Evolutionary conservation across 2,888 invertebrate species (phyloP).

Genomic region (Keiferia lycopersicella): DNA sequence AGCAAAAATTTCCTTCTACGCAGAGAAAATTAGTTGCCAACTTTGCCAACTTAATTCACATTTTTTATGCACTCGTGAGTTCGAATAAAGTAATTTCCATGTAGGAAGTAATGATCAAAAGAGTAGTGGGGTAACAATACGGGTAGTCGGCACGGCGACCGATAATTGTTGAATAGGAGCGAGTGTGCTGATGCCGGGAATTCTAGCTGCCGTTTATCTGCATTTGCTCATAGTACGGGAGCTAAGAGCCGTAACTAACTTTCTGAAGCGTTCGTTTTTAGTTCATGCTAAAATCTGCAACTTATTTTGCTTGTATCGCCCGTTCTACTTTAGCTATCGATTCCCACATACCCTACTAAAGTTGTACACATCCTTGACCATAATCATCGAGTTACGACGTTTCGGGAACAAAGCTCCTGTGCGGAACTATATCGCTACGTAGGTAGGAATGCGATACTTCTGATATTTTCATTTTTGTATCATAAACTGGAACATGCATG

Average conservation of each 20-base stretch:
- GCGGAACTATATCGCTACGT: no score
- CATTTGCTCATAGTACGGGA: not conserved
- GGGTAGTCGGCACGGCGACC: slow-evolving; percentile 10
- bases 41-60: not conserved
- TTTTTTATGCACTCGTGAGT: not conserved
- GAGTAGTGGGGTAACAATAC: not conserved
- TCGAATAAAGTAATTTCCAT: slow-evolving; percentile 7
- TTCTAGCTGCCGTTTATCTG: slow-evolving; percentile 1
- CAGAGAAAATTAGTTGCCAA: not conserved
- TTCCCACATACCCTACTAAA: no score
- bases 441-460: no score
- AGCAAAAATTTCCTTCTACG: not conserved
- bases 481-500: no score
- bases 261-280: no score
- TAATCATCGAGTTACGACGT: no score
- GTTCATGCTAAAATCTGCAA: no score
- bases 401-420: no score
- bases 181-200: not conserved
- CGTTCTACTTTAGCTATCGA: no score
- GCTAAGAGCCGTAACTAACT: not conserved
- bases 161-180: slow-evolving; percentile 16
- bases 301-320: no score
- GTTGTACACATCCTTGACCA: no score
- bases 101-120: not conserved
- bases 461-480: no score